Evolutionary conservation across 1,140 invertebrate species (phyloP).

Genomic region (Aradophagus sp.): DNA sequence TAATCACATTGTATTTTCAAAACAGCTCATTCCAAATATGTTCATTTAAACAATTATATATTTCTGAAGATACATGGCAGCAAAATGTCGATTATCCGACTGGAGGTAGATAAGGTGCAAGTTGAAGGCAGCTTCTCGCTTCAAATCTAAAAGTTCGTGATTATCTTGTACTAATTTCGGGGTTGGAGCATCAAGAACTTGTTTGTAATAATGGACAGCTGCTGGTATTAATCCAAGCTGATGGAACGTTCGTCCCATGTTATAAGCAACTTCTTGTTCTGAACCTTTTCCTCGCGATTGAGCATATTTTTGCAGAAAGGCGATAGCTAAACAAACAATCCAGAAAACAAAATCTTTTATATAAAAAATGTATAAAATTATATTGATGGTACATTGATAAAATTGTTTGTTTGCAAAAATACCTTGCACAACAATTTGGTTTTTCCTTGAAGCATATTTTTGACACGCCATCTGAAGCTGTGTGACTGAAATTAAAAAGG

Average conservation of each 20-base stretch:
- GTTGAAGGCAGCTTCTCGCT: conserved; percentile 89
- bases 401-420: no score
- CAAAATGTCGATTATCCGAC: conserved; percentile 82
- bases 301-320: conserved; percentile 87
- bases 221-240: conserved; percentile 88
- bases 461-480: conserved; percentile 91
- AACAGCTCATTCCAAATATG: no score
- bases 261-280: conserved; percentile 91
- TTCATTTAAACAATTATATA: no score
- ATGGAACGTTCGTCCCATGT: conserved; percentile 92
- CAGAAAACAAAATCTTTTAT: no score
- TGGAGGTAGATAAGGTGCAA: conserved; percentile 87
- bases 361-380: no score
- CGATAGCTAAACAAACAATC: conserved; percentile 64
- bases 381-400: no score
- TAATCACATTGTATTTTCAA: no score
- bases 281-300: conserved; percentile 83
- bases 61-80: conserved; percentile 83
- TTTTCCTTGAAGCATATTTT: conserved; percentile 87
- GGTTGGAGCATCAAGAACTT: conserved; percentile 80
- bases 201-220: conserved; percentile 90
- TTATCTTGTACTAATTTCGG: conserved; percentile 75
- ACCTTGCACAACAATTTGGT: conserved; percentile 85
- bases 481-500: conserved; percentile 86
- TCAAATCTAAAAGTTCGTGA: conserved; percentile 81